phyloP scores from a whole-genome alignment of 2,113 vertebrate species.

The Pampusana beccarii region DNA sequence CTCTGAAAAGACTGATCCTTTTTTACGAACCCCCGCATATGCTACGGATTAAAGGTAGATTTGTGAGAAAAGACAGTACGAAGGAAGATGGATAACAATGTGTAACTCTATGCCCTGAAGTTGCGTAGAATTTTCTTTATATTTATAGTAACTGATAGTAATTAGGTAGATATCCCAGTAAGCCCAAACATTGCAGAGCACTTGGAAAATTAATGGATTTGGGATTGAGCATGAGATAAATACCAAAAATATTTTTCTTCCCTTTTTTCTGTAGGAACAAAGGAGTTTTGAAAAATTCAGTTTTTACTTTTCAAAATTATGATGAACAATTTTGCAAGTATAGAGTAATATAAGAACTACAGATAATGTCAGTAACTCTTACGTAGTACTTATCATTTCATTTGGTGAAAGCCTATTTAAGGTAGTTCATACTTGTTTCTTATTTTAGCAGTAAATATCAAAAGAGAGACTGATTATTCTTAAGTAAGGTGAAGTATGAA shows the following conservation, averaged over 20 bases:
- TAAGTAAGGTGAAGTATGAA: background rate
- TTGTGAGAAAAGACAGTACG: background rate
- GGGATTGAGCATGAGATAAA: background rate
- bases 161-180: background rate
- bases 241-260: background rate
- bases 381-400: background rate
- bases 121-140: background rate
- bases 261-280: background rate
- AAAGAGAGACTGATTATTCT: background rate
- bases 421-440: background rate
- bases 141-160: background rate
- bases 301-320: background rate
- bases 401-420: background rate
- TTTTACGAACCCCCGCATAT: background rate
- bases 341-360: background rate
- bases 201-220: background rate
- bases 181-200: background rate
- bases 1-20: background rate
- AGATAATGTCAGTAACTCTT: slow-evolving; percentile 2
- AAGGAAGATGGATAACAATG: background rate
- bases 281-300: background rate
- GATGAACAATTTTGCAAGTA: background rate
- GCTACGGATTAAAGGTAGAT: background rate
- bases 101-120: background rate
- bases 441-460: background rate